Percentiles rank a stretch among this genome's conserved stretches.
Evolutionary conservation across 2,888 invertebrate species (phyloP).

Genomic region (Pyrocoelia pectoralis): DNA sequence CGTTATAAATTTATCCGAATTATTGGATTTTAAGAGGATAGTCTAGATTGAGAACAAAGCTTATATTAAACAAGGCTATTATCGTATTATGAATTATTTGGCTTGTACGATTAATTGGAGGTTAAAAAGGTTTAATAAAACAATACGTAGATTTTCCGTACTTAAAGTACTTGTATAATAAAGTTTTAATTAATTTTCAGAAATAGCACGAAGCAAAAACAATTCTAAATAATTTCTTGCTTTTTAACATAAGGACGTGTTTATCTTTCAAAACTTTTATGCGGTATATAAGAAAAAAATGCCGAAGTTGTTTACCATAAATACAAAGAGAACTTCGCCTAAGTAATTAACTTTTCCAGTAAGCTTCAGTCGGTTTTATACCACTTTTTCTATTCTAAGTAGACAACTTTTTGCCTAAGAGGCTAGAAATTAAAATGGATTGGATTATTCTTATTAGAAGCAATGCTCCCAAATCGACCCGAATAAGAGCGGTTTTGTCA

Average conservation of each 20-base stretch:
- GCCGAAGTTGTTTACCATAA: neutral
- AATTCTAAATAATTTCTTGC: neutral
- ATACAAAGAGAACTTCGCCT: neutral
- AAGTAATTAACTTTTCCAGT: slow-evolving; percentile 5
- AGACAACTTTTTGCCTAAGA: too few species aligned
- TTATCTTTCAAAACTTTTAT: slow-evolving; percentile 7
- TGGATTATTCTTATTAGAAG: too few species aligned
- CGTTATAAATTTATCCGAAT: too few species aligned
- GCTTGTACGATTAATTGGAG: neutral
- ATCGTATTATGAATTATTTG: neutral
- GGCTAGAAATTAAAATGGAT: too few species aligned
- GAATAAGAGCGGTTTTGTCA: too few species aligned
- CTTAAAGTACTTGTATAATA: neutral
- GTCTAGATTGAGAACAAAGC: neutral
- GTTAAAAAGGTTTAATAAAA: neutral
- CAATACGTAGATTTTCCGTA: neutral
- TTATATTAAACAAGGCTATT: slow-evolving; percentile 1
- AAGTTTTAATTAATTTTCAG: slow-evolving; percentile 11
- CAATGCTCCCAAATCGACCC: too few species aligned
- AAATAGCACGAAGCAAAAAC: neutral
- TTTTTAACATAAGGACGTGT: neutral
- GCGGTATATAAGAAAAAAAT: slow-evolving; percentile 5
- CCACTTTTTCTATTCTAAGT: neutral
- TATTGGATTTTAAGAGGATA: too few species aligned
- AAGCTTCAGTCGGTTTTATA: neutral